A percentile compares a stretch with the other conserved stretches of the same genome.
Evolutionary conservation across 1,140 invertebrate species (phyloP).

Genomic region (Metopolophium dirhodum): DNA sequence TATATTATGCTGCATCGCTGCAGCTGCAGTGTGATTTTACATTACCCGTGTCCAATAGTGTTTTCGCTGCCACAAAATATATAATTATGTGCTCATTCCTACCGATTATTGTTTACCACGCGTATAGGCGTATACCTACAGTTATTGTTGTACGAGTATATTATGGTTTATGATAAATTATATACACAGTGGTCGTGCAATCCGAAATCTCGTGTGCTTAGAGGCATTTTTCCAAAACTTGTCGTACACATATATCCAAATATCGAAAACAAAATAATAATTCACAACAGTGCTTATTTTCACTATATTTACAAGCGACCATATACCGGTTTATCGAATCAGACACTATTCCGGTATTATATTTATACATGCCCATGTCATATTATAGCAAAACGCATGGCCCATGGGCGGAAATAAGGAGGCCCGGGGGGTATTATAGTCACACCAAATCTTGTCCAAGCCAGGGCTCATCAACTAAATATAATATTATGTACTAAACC

Average conservation of each 20-base stretch:
- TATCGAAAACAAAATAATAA: neutral
- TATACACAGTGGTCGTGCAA: neutral
- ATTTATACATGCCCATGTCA: no score
- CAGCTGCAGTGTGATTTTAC: neutral
- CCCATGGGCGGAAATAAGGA: neutral
- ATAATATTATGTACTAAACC: neutral
- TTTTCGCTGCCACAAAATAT: neutral
- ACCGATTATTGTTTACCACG: neutral
- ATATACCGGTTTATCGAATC: neutral
- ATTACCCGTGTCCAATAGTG: neutral
- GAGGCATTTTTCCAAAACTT: neutral
- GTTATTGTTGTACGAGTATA: no score
- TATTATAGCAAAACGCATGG: neutral
- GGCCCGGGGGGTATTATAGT: neutral
- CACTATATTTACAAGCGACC: neutral
- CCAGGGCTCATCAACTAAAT: neutral
- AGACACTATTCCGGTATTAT: neutral
- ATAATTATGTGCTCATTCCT: neutral
- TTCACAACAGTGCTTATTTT: neutral
- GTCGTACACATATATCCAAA: neutral
- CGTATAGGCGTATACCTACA: no score
- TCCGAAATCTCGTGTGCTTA: neutral
- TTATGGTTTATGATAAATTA: neutral
- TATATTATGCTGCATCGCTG: no score
- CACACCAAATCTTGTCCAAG: neutral